Evolutionary conservation across 2,888 invertebrate species (phyloP), one percentile per base, ranked within the genome.

Genomic region (Cryptocephalus primarius): DNA sequence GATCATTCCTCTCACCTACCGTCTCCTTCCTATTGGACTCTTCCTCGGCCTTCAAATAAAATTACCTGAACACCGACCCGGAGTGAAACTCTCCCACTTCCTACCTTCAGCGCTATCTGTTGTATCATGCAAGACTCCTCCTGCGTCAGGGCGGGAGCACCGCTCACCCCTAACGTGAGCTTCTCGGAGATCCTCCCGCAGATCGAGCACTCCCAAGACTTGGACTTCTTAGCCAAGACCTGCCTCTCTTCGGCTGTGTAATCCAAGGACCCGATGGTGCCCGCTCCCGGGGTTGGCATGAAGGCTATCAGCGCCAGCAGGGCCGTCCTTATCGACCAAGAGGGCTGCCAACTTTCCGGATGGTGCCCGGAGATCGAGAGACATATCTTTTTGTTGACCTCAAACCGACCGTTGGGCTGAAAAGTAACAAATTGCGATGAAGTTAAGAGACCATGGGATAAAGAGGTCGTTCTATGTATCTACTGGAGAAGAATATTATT

Each of bases 341-440:
- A 92, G 31, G 95, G 95, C 64, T 92, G 90, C 95, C 95, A 96
- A 34, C 91, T 90, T 70, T 96, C 95, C n/a, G 94, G 95, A 69
- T 95, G 95, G 71, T 93, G 86, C 6, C 91, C 93, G 49, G 93
- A 94, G 60, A 95, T 95, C 52, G 91, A 93, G 55, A 95, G 72
- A 67, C 95, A 96, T 60, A 96, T 93, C 72, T 95, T 95, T 68
- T 89, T 92, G 67, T 90, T 88, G 8, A 82, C 79, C 73, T 94
- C 92, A 72, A 96, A 95, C 55, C 95, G 78, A 41, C 94, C 94
- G 70, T 92, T 95, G 2, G 92, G 92, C 86, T 88, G 60, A 39
- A 68, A 68, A 44, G 13, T 45, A 39, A 40, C n/a, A n/a, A n/a
- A n/a, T n/a, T n/a, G n/a, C n/a, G n/a, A n/a, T n/a, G n/a, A n/a